Evolutionary conservation across 1,140 invertebrate genomes (phyloP), one percentile per base, ranked within the genome.

Genomic region (Drosophila paulistorum): DNA sequence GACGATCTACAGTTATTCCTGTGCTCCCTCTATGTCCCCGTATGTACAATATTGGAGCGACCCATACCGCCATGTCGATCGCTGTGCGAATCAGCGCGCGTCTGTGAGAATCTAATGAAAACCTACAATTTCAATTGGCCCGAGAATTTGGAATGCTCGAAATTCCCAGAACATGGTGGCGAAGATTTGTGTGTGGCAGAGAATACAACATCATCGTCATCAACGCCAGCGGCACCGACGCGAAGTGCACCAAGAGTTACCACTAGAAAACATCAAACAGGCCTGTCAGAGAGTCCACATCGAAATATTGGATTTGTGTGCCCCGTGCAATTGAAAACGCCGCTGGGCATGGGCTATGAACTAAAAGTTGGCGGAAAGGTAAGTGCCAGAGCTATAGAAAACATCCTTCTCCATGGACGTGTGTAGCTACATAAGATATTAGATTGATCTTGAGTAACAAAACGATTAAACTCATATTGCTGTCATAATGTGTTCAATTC

Each of bases 121-220:
- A 96, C 95, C 64, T 99, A 99, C 93, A 97, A 97, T 9, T 98
- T 97, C 84, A 93, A 94, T 26, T 99, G 99, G 99, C 99, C 99
- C 0, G 96, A 98, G 68, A 95, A 95, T 90, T 94, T 99, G 23
- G 96, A 98, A 72, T 99, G 99, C 91, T 94, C 96, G 23, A 96
- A 96, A 85, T 98, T 99, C 89, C 99, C 99, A 0, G 95, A 95
- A 23, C 93, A 94, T 23, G 93, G 94, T 33, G 93, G 89, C 9
- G 93, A 94, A 54, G 94, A 95, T 14, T 93, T 99, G 39, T 99
- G 98, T 92, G 97, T 99, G 5, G 97, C 96, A 1, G 96, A 97
- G 83, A 97, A 98, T 80, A 95, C 94, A 66, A 95, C 95, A 1
- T 74, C 84, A 5, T 91, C 20, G 68, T 90, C 45, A 60, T 71